A percentile compares a stretch with the other conserved stretches of the same genome.
Evolutionary conservation across 30 jellyfish, hydroid and myxozoan genomes (phyloP).

Genomic region (Aurelia aurita): DNA sequence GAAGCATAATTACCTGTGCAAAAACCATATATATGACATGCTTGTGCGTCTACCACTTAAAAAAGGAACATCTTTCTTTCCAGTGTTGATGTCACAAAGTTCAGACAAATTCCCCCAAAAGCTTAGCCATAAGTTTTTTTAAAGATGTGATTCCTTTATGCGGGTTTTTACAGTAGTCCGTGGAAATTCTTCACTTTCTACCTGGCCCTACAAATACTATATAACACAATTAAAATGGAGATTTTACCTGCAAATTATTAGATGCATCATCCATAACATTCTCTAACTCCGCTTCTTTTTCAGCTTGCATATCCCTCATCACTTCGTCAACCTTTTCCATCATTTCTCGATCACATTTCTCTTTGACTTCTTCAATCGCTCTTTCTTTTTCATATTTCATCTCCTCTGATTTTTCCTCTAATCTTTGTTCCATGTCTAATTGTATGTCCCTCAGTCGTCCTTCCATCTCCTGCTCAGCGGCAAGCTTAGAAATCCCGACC

Average conservation of each 20-base stretch:
- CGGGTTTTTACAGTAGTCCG: no score
- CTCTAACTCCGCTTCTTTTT: conserved; percentile 50
- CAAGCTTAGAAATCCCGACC: conserved; percentile 61
- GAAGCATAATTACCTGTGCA: no score
- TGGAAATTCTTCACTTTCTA: no score
- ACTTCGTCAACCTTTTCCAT: conserved; percentile 52
- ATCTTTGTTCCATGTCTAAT: conserved; percentile 17
- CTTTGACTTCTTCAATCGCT: conserved; percentile 20
- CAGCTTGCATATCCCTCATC: conserved; percentile 62
- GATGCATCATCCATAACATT: conserved; percentile 29
- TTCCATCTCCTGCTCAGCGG: conserved; percentile 65
- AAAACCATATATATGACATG: no score
- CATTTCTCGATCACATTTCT: conserved; percentile 30
- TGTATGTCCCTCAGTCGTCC: conserved; percentile 37
- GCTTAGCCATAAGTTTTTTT: no score
- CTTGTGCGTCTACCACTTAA: no score
- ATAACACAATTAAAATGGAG: no score
- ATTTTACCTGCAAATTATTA: conserved; percentile 6
- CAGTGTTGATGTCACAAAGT: no score
- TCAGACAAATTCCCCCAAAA: no score
- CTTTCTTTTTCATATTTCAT: conserved; percentile 21
- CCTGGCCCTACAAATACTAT: no score
- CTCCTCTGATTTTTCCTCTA: conserved; percentile 21
- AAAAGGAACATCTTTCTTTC: no score
- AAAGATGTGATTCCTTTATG: no score